Conservation (phyloP, 2,888 invertebrate species). For the Didymodactylos carnosus region DNA sequence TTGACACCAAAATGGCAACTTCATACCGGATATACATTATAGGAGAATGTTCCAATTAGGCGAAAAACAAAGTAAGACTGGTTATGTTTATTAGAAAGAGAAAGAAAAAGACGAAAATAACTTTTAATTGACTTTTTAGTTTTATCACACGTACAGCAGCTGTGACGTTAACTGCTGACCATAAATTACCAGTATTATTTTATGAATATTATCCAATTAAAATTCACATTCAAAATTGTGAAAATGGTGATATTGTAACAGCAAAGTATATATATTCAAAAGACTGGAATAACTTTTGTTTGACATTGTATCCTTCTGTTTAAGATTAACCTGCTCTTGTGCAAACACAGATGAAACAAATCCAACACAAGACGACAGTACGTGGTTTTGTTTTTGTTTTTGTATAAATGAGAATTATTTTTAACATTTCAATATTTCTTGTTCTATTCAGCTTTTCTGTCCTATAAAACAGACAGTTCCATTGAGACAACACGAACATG, state of each 20-base stretch:
- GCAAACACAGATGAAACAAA: not conserved
- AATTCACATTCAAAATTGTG: slow-evolving; percentile 3
- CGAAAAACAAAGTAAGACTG: not conserved
- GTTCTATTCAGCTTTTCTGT: not conserved
- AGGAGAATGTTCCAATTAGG: not conserved
- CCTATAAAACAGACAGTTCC: not conserved
- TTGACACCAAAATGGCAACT: not conserved
- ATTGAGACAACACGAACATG: not conserved
- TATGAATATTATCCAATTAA: slow-evolving; percentile 10
- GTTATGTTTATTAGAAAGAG: too few species aligned
- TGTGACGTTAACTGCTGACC: not conserved
- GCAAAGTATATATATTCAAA: not conserved
- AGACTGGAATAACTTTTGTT: too few species aligned
- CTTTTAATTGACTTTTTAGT: not conserved
- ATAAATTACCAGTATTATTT: not conserved
- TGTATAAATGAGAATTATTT: not conserved
- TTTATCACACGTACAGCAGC: not conserved
- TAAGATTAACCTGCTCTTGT: not conserved
- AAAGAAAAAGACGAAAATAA: not conserved
- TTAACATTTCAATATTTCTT: not conserved
- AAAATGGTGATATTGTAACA: not conserved
- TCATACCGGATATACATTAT: not conserved
- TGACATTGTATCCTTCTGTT: not conserved
- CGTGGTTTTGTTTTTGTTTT: too few species aligned
- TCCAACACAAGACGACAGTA: not conserved